Base-by-base conservation (phyloP, 2,888 invertebrate species). In the Eristalis intricaria region DNA sequence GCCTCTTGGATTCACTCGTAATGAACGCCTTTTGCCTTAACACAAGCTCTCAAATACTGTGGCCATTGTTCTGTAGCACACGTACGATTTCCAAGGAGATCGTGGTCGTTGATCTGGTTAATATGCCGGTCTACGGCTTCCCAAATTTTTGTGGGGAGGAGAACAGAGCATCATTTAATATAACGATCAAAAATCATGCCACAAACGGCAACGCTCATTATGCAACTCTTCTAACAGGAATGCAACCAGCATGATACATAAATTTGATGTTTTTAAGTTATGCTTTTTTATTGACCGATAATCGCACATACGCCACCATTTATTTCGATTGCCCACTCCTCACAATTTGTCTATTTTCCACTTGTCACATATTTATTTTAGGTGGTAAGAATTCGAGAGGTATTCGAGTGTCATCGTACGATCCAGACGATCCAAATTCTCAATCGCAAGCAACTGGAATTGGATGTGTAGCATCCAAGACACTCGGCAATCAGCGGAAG, bases 321-420 rank as follows among this genome's bases (percentile, higher is more conserved):
- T 10, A 43, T 76, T 32, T 19, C 60, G 29, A 29, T 35, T 15
- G 61, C 50, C n/a, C 50, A 50, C 50, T 19, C 50, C 50, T 78
- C 78, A 78, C 79, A 19, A 43, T 73, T 74, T 73, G 60, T 78
- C 40, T 61, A 58, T 82, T 82, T 75, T 66, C 82, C 82, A 78
- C 82, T 50, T 82, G 60, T 70, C 81, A 43, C 68, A 73, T 65
- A 77, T 83, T 83, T 50, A 74, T 89, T 90, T 89, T 91, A 93
- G 95, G 95, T 91, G 95, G 95, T 85, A 95, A 96, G 91, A 95
- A 94, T 90, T 95, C 95, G 73, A 94, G 95, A 88, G 95, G 95
- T 80, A 95, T 95, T 92, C 94, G 96, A 89, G 94, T 95, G 81
- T 95, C 95, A 89, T 95, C 95, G 85, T 95, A 95, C 90, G 96